phyloP scores from a whole-genome alignment of 2,888 invertebrate genomes.

The Drosophila nr. perissopoda region DNA sequence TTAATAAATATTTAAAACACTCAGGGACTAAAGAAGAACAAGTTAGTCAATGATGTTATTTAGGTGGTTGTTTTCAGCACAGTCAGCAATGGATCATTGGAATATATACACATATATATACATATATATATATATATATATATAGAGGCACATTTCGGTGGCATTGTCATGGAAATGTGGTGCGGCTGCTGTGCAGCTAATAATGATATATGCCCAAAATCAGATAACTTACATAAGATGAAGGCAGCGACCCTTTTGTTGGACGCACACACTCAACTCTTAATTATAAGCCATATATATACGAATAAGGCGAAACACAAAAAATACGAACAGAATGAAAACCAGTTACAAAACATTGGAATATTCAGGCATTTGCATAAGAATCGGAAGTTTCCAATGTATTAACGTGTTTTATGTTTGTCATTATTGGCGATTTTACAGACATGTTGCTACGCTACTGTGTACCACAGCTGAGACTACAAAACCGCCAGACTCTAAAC shows the following conservation, averaged over 20 bases:
- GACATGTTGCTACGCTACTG: constrained; percentile 71
- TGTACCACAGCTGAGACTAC: constrained; percentile 19
- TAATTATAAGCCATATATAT: constrained; percentile 71
- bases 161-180: constrained; percentile 67
- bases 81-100: constrained; percentile 59
- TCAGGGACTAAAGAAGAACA: constrained; percentile 18
- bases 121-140: constrained; percentile 6
- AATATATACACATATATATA: constrained; percentile 5
- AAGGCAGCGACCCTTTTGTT: constrained; percentile 65
- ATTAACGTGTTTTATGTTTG: constrained; percentile 81
- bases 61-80: constrained; percentile 55
- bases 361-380: constrained; percentile 67
- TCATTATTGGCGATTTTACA: constrained; percentile 81
- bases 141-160: constrained; percentile 14
- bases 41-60: constrained; percentile 50
- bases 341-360: constrained; percentile 72
- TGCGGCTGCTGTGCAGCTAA: constrained; percentile 58
- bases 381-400: constrained; percentile 74
- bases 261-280: constrained; percentile 49
- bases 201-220: constrained; percentile 75
- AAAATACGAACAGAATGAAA: constrained; percentile 24
- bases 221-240: constrained; percentile 53
- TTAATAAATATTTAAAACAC: constrained; percentile 61
- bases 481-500: constrained; percentile 3
- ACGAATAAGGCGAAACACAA: constrained; percentile 7